Conservation (phyloP, 2,888 invertebrate species). For the Allolobophora icterica region DNA sequence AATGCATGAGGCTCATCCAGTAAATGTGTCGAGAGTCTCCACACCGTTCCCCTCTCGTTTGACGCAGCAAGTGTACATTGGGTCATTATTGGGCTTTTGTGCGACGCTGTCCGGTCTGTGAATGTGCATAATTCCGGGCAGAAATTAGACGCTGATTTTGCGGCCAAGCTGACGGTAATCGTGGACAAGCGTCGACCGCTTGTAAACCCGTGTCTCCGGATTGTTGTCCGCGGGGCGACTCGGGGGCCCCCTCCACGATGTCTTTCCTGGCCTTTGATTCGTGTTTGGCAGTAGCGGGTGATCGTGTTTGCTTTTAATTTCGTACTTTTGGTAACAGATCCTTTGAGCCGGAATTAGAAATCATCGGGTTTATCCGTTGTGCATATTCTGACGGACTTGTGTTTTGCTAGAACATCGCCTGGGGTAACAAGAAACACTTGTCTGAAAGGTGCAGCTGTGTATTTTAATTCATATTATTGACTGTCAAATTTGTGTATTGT, state of each 20-base stretch:
- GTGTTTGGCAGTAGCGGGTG: not conserved
- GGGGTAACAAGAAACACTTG: too few relatives aligned
- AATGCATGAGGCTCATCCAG: not conserved
- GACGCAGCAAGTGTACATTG: not conserved
- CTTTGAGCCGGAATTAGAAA: not conserved
- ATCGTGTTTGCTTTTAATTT: not conserved
- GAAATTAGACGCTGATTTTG: constrained; percentile 1
- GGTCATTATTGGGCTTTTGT: not conserved
- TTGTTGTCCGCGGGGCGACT: not conserved
- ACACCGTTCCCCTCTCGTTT: not conserved
- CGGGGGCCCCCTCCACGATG: not conserved
- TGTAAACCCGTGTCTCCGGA: not conserved
- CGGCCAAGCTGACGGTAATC: not conserved
- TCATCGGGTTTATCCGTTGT: not conserved
- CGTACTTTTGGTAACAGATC: not conserved
- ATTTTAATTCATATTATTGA: too few relatives aligned
- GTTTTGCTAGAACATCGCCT: too few relatives aligned
- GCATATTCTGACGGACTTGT: not conserved
- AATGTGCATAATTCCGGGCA: not conserved
- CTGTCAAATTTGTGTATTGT: too few relatives aligned
- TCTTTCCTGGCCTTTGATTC: not conserved
- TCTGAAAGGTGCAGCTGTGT: too few relatives aligned
- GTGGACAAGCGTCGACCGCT: not conserved
- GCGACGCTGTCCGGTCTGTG: not conserved
- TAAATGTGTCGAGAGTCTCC: not conserved